Evolutionary conservation across 2,113 vertebrate genomes (phyloP).

Genomic region (Catharus bicknelli): DNA sequence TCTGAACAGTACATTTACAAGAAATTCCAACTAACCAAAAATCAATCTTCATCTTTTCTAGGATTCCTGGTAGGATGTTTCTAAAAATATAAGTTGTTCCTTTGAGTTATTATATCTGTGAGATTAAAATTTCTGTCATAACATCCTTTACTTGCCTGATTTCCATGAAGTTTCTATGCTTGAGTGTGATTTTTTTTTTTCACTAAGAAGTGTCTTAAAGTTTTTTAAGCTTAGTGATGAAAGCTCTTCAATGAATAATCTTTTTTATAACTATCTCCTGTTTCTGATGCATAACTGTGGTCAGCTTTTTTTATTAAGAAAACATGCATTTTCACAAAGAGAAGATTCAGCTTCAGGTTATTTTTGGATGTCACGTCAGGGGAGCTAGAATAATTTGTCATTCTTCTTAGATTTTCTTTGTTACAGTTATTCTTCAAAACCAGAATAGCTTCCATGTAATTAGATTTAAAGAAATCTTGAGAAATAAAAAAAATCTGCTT

Average conservation of each 20-base stretch:
- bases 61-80: neutral
- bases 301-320: neutral
- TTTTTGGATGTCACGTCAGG: neutral
- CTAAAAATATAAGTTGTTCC: slow-evolving; percentile 14
- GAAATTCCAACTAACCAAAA: slow-evolving; percentile 1
- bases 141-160: slow-evolving; percentile 16
- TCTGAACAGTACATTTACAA: neutral
- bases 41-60: neutral
- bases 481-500: neutral
- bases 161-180: neutral
- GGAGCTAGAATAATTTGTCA: neutral
- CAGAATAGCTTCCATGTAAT: neutral
- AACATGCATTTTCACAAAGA: neutral
- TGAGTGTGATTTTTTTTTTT: neutral
- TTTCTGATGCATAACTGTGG: neutral
- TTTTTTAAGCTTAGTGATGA: neutral
- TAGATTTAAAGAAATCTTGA: neutral
- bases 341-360: neutral
- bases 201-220: neutral
- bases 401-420: slow-evolving; percentile 17
- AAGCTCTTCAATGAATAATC: neutral
- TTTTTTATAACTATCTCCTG: neutral
- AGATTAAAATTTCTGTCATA: slow-evolving; percentile 7
- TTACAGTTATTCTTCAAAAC: neutral
- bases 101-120: neutral